Evolutionary conservation across 2,113 vertebrate genomes (phyloP).

Genomic region (Ailuropoda melanoleuca): DNA sequence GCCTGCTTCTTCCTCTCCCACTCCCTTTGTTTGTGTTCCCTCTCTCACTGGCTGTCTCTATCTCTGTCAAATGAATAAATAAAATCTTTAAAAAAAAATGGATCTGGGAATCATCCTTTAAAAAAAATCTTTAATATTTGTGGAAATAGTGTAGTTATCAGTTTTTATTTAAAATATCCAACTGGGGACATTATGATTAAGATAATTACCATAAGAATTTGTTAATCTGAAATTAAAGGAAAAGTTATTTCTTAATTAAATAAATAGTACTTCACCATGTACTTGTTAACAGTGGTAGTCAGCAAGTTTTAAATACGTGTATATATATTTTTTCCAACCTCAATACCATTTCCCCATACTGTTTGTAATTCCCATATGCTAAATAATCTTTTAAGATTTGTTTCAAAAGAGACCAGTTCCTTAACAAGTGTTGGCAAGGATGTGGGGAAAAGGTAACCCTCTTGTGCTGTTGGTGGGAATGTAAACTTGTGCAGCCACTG

Average conservation of each 20-base stretch:
- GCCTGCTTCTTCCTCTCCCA: too few relatives aligned
- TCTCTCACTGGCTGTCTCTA: too few relatives aligned
- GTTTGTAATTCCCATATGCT: not conserved
- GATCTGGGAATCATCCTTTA: too few relatives aligned
- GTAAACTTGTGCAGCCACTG: not conserved
- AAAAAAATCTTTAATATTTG: not conserved
- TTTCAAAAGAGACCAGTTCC: conserved; percentile 43
- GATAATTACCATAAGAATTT: conserved; percentile 22
- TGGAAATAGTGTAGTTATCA: not conserved
- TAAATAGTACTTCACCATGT: not conserved
- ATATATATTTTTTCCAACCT: not conserved
- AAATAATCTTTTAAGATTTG: conserved; percentile 32
- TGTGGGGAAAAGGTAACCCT: not conserved
- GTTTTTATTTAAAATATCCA: conserved; percentile 35
- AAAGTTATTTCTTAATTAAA: not conserved
- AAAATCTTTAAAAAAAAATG: too few relatives aligned
- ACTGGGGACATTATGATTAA: not conserved
- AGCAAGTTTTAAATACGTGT: not conserved
- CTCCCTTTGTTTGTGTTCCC: too few relatives aligned
- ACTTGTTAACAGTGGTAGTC: not conserved
- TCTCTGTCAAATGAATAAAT: too few relatives aligned
- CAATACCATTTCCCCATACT: not conserved
- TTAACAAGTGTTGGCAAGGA: not conserved
- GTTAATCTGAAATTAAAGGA: conserved; percentile 48
- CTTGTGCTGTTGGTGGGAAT: not conserved